Evolutionary conservation across 2,888 invertebrate genomes (phyloP).

Genomic region (Caprella mutica): DNA sequence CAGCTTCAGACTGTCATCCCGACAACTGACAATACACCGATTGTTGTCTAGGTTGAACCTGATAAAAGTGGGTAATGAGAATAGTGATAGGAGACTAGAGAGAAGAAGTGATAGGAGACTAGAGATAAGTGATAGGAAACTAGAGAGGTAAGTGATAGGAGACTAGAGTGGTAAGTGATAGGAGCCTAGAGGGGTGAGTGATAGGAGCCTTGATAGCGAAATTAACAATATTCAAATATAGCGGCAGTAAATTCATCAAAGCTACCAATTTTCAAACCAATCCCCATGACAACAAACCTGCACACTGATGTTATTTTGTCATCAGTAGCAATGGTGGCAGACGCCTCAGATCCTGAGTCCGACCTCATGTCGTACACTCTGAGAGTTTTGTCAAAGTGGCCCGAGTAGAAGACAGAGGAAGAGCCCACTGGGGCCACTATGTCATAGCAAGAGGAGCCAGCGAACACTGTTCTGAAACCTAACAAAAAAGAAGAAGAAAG

Average conservation of each 20-base stretch:
- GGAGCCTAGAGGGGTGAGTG: too few species aligned
- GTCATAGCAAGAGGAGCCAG: slow-evolving; percentile 94
- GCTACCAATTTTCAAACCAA: too few species aligned
- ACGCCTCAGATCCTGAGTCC: slow-evolving; percentile 22
- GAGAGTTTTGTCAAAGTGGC: slow-evolving; percentile 94
- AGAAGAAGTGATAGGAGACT: too few species aligned
- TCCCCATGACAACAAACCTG: too few species aligned
- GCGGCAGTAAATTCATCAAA: too few species aligned
- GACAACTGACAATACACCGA: slow-evolving; percentile 2
- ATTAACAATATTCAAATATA: too few species aligned
- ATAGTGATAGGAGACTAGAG: too few species aligned
- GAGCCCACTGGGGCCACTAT: slow-evolving; percentile 71
- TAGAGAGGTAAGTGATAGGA: too few species aligned
- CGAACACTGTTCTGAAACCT: slow-evolving; percentile 75
- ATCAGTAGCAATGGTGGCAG: neutral
- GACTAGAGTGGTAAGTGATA: too few species aligned
- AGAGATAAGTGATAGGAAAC: too few species aligned
- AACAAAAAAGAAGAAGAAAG: slow-evolving; percentile 39
- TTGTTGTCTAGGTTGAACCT: slow-evolving; percentile 9
- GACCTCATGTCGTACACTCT: slow-evolving; percentile 85
- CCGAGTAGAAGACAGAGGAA: slow-evolving; percentile 84
- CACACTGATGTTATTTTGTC: slow-evolving; percentile 3
- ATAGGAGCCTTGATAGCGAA: too few species aligned
- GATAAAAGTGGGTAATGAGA: too few species aligned
- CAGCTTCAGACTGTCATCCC: neutral